A percentile compares a stretch with the other conserved stretches of the same genome.
Conservation (phyloP, 2,797 vertebrate genomes). For the Babyrousa celebensis region DNA sequence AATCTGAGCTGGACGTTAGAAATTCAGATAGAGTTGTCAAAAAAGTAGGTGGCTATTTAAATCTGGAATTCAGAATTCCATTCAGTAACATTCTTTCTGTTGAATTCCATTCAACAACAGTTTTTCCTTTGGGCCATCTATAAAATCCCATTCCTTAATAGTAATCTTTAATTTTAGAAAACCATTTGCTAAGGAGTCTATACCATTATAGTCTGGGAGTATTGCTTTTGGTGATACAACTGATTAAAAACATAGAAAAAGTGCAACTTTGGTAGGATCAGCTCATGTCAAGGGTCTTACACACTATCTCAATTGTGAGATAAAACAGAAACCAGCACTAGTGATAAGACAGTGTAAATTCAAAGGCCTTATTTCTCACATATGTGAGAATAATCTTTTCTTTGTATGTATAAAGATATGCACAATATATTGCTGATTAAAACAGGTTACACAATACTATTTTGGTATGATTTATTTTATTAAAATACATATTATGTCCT, state of each 20-base stretch:
- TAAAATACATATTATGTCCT: background rate
- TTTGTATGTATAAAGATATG: background rate
- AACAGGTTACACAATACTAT: background rate
- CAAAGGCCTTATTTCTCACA: background rate
- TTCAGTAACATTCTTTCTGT: background rate
- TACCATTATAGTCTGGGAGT: background rate
- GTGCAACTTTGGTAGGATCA: background rate
- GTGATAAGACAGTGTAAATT: background rate
- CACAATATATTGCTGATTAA: background rate
- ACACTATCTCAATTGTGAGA: background rate
- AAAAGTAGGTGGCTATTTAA: background rate
- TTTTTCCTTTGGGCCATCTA: background rate
- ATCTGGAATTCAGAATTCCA: background rate
- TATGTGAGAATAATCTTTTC: background rate
- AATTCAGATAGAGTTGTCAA: background rate
- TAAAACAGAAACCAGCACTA: background rate
- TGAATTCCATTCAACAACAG: background rate
- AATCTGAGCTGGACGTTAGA: background rate
- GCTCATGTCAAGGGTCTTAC: background rate
- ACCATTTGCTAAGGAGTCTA: background rate
- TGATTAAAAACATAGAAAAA: slow-evolving; percentile 15
- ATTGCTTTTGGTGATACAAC: background rate
- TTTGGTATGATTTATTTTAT: background rate
- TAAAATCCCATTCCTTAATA: background rate
- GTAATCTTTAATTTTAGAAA: background rate